Evolutionary conservation across 1,140 invertebrate genomes (phyloP).

Genomic region (Papilio polytes): DNA sequence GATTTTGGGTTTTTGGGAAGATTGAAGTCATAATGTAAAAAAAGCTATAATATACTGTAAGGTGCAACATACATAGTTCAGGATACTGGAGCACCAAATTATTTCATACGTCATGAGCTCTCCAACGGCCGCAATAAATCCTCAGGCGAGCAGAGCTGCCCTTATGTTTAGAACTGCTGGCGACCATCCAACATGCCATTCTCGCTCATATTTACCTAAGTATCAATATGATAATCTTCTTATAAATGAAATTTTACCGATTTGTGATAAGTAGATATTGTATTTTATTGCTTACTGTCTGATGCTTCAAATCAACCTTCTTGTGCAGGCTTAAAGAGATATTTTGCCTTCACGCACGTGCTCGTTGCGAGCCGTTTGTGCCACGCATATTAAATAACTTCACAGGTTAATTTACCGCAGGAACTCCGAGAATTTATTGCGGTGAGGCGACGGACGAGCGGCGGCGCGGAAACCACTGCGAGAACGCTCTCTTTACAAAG

Average conservation of each 20-base stretch:
- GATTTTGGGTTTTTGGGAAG: too few relatives aligned
- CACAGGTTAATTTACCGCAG: not conserved
- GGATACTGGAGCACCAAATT: not conserved
- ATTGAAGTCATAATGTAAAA: too few relatives aligned
- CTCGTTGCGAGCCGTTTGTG: not conserved
- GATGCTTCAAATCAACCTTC: not conserved
- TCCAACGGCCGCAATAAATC: not conserved
- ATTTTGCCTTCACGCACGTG: not conserved
- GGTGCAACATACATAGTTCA: not conserved
- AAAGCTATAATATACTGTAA: too few relatives aligned
- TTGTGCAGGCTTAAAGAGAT: not conserved
- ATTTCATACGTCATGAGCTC: not conserved
- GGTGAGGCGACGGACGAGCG: not conserved
- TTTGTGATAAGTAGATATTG: not conserved
- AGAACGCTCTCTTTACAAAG: not conserved
- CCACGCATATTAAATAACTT: constrained; percentile 11
- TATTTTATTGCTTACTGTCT: not conserved
- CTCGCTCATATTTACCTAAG: not conserved
- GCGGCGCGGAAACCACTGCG: not conserved
- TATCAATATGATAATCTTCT: not conserved
- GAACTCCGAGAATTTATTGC: constrained; percentile 1
- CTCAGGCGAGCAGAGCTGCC: not conserved
- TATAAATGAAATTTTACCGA: not conserved
- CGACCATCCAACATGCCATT: not conserved
- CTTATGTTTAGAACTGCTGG: not conserved